Evolutionary conservation across 2,797 vertebrate genomes (phyloP), one percentile per base, ranked within the genome.

Genomic region (Apogon hyalosoma): DNA sequence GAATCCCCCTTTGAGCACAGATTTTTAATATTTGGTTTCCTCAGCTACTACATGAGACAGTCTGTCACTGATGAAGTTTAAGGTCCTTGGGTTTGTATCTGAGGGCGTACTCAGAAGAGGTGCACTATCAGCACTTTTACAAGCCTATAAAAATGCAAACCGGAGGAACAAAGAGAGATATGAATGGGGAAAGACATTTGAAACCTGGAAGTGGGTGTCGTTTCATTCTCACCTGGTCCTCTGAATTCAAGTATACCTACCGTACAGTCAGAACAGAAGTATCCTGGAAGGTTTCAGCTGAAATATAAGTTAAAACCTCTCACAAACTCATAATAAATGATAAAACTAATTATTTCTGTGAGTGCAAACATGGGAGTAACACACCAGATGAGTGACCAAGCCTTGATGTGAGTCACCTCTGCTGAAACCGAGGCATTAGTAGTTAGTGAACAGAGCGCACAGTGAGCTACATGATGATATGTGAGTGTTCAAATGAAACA

Each of bases 371-470:
- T 3, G 53, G 38, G 28, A 31, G 28, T 6, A 31, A 31, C 18
- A 60, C 36, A 11, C 65, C 43, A 11, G 45, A 13, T 42, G 13
- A 65, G 43, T 33, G 63, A 43, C 64, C 57, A 67, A 70, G 38
- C 50, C 75, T 51, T 63, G 7, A 41, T 24, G 70, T 79, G 74
- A 85, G 75, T 79, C 77, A 80, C 4, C 42, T 48, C 2, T 11
- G n/a, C 31, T 68, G 8, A 59, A 46, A 57, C 14, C 4, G 33
- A 82, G 49, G 42, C 42, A 87, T 91, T 90, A 92, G 90, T 89
- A 24, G 80, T 88, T 85, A 78, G 75, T 36, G 36, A 42, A 40
- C 38, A 70, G 73, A 51, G 61, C 58, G 72, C 75, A 82, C 10
- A 0, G 72, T 83, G 82, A 82, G 68, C 21, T 72, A 65, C 39